Evolutionary conservation across 2,797 vertebrate genomes (phyloP), one percentile per base, ranked within the genome.

Genomic region (Zenarchopterus dispar): DNA sequence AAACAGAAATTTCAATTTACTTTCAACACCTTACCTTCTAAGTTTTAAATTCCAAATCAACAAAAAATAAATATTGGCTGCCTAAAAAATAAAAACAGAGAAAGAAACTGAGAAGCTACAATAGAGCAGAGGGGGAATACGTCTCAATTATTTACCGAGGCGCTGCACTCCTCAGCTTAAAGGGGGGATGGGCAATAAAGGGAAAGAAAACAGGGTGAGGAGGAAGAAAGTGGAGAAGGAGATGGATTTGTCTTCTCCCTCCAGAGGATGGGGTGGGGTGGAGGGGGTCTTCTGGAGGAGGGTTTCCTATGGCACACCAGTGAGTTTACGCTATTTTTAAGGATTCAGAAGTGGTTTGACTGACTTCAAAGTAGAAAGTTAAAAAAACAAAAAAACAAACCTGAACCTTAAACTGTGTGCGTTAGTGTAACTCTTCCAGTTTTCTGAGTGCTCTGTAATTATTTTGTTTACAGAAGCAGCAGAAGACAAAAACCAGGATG

Each of bases 101-200:
- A 17, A 47, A 51, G 53, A 60, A 1, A 0, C 17, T 3, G 24
- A 17, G 28, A 71, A 53, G 72, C 66, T 75, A 53, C 33, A 59
- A 4, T 19, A 53, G 53, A 52, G 65, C 52, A 71, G 67, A 73
- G 21, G 7, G 57, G 66, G 63, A 75, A 77, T 69, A 73, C 77
- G 69, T 77, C 63, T 92, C 79, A 88, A 90, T 92, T 87, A 90
- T 92, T 90, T 85, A 91, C 75, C 75, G 82, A 62, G 82, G 72
- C 81, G 5, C 36, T 39, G 11, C 74, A 63, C 68, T 87, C 81
- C 75, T 82, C 51, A 8, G 69, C 51, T 33, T 56, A 46, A 44
- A 56, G 50, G 72, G 73, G 88, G 86, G 85, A 77, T 82, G 86
- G 86, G 86, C 71, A 15, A 47, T 45, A 19, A 43, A 64, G 39